phyloP scores from a whole-genome alignment of 2,113 vertebrate genomes.

The Lepisosteus osseus region DNA sequence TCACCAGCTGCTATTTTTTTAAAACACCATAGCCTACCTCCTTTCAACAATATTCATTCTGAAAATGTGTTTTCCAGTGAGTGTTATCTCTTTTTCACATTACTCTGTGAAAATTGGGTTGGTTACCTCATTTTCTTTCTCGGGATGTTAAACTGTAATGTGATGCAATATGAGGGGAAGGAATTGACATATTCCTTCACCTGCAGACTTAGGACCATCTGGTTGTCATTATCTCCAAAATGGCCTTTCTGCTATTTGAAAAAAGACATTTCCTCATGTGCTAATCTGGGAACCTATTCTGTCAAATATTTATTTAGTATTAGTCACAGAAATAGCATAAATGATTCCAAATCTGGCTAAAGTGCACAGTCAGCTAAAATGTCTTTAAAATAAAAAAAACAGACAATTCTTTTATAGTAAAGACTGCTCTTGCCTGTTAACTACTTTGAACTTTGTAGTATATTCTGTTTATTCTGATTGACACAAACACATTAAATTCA shows the following conservation, averaged over 20 bases:
- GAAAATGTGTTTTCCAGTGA: too few species aligned
- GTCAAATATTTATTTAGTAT: background rate
- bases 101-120: background rate
- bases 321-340: slow-evolving; percentile 5
- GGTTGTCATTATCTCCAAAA: background rate
- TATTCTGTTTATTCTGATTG: too few species aligned
- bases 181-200: background rate
- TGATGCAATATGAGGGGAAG: background rate
- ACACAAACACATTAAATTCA: too few species aligned
- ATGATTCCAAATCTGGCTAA: background rate
- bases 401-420: background rate
- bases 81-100: background rate
- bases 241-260: background rate
- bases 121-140: background rate
- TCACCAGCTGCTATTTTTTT: too few species aligned
- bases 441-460: too few species aligned
- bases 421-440: background rate
- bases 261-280: slow-evolving; percentile 8
- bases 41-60: too few species aligned
- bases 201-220: slow-evolving; percentile 2
- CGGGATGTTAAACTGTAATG: background rate
- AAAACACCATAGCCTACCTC: too few species aligned
- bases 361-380: background rate
- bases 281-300: slow-evolving; percentile 5
- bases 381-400: background rate